These are phyloP conservation scores for Muscicapa comitata DNA, from an alignment of 2,797 vertebrate genomes.

Conservation along the genomic window DNA sequence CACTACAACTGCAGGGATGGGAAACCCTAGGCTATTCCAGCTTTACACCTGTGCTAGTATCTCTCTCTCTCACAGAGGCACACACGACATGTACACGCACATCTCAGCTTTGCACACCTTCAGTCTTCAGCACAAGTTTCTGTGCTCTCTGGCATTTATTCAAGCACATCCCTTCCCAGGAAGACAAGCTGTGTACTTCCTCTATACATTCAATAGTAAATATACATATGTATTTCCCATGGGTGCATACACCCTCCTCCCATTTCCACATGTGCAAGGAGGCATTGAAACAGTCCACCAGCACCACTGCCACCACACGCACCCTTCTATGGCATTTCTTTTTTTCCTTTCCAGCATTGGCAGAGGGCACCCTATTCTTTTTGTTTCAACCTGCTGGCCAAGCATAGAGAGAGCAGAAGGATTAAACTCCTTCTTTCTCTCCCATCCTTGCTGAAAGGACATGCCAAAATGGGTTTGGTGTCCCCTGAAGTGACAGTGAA, in stretches of 20 bases:
- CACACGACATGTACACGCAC: neutral
- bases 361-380: conserved; percentile 3
- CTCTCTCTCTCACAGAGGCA: conserved; percentile 11
- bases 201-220: conserved; percentile 66
- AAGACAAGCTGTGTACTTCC: conserved; percentile 60
- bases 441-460: neutral
- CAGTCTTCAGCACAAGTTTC: conserved; percentile 3
- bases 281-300: conserved; percentile 1
- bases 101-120: neutral
- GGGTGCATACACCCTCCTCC: conserved; percentile 35
- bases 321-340: neutral
- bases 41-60: conserved; percentile 30
- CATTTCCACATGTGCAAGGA: conserved; percentile 32
- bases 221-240: conserved; percentile 50
- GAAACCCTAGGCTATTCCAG: conserved; percentile 42
- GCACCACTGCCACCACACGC: neutral
- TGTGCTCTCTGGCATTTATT: conserved; percentile 39
- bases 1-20: conserved; percentile 62
- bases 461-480: neutral
- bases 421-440: neutral
- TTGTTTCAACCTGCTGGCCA: neutral
- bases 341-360: neutral
- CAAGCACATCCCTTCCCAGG: conserved; percentile 13
- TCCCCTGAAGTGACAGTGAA: conserved; percentile 9
- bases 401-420: neutral